phyloP scores from a whole-genome alignment of 2,888 invertebrate species.

The Drosophila phalerata region DNA sequence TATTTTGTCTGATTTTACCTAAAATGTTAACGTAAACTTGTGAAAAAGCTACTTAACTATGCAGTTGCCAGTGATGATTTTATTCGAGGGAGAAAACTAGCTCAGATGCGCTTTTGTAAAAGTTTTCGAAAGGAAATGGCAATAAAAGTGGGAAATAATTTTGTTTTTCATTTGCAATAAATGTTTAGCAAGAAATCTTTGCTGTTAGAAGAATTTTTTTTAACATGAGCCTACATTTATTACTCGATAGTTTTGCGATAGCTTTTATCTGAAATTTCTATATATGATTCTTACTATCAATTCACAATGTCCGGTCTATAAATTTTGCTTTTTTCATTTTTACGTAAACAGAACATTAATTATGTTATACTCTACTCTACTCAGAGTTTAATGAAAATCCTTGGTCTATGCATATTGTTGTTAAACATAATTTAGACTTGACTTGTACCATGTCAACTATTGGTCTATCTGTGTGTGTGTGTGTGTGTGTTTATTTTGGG shows the following conservation, averaged over 20 bases:
- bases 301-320: not conserved
- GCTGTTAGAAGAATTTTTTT: too few species aligned
- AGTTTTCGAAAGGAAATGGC: conserved; percentile 20
- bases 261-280: too few species aligned
- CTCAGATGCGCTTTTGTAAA: conserved; percentile 11
- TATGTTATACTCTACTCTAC: conserved; percentile 1
- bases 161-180: not conserved
- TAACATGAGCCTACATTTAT: too few species aligned
- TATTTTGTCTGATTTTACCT: conserved; percentile 50
- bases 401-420: conserved; percentile 21
- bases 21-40: conserved; percentile 36
- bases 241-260: too few species aligned
- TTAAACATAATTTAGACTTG: conserved; percentile 38
- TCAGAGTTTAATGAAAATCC: conserved; percentile 39
- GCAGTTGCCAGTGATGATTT: conserved; percentile 42
- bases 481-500: not conserved
- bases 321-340: conserved; percentile 2
- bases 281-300: too few species aligned
- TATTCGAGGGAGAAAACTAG: conserved; percentile 4
- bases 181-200: not conserved
- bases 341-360: not conserved
- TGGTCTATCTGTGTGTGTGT: not conserved
- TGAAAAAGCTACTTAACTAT: conserved; percentile 45
- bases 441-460: conserved; percentile 23
- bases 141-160: conserved; percentile 11